phyloP scores from a whole-genome alignment of 2,888 invertebrate genomes.

The Drosophila pseudotakahashii region DNA sequence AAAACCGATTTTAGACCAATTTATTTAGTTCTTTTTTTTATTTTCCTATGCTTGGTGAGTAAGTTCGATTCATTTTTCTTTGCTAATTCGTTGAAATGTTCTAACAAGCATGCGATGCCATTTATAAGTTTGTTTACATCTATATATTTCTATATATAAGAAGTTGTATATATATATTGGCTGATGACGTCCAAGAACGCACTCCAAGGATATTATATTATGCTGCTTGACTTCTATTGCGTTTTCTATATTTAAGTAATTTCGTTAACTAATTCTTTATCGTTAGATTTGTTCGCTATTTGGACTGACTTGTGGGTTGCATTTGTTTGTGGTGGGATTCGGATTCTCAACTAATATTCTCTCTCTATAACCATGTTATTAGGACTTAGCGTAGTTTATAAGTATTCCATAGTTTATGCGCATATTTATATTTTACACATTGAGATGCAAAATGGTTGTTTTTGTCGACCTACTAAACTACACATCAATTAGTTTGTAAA shows the following conservation, averaged over 20 bases:
- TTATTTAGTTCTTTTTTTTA: slow-evolving; percentile 1
- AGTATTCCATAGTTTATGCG: slow-evolving; percentile 50
- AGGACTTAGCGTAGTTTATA: slow-evolving; percentile 30
- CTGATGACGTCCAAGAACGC: slow-evolving; percentile 42
- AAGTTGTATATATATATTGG: slow-evolving; percentile 42
- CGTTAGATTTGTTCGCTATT: slow-evolving; percentile 36
- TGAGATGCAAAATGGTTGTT: slow-evolving; percentile 52
- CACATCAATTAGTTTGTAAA: slow-evolving; percentile 60
- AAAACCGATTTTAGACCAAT: slow-evolving; percentile 7
- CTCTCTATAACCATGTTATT: slow-evolving; percentile 25
- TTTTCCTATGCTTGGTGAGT: slow-evolving; percentile 42
- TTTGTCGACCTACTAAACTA: slow-evolving; percentile 48
- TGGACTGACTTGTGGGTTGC: slow-evolving; percentile 74
- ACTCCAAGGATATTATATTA: slow-evolving; percentile 25
- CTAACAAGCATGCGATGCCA: slow-evolving; percentile 64
- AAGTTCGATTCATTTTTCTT: slow-evolving; percentile 65
- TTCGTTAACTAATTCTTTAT: slow-evolving; percentile 21
- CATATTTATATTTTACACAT: slow-evolving; percentile 50
- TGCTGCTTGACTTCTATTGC: slow-evolving; percentile 29
- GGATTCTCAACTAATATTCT: slow-evolving; percentile 57
- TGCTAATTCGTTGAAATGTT: slow-evolving; percentile 72
- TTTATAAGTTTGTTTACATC: slow-evolving; percentile 32
- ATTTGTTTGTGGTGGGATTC: slow-evolving; percentile 73
- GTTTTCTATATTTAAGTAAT: slow-evolving; percentile 20
- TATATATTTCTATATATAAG: slow-evolving; percentile 42